A percentile compares a stretch with the other conserved stretches of the same genome.
Conservation (phyloP, 2,797 vertebrate genomes). For the Halcyon badia region DNA sequence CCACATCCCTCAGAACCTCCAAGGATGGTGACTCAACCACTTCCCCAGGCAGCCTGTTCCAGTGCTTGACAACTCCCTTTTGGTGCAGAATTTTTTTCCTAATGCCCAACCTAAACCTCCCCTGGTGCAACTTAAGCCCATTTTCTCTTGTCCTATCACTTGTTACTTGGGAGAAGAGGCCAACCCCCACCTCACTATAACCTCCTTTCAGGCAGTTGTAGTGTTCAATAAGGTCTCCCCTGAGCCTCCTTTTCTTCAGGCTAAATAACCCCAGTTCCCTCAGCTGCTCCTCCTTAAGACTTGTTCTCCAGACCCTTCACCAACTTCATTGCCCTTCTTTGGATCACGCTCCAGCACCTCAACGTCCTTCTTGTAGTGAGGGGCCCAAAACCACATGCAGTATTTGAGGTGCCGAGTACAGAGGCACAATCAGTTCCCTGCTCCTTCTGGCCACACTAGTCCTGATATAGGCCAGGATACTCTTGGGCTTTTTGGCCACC, state of each 20-base stretch:
- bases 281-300: background rate
- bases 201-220: background rate
- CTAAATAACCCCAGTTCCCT: no score
- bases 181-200: background rate
- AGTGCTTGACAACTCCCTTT: background rate
- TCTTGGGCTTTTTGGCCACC: background rate
- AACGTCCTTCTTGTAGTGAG: background rate
- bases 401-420: fast-evolving
- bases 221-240: background rate
- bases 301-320: background rate
- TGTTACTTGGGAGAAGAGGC: background rate
- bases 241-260: background rate
- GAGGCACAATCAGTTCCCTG: fast-evolving
- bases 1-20: background rate
- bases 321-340: background rate
- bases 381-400: background rate
- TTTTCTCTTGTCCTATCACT: background rate
- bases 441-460: background rate
- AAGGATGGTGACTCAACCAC: background rate
- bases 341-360: background rate
- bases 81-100: background rate
- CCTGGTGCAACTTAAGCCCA: no score
- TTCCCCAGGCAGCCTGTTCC: background rate
- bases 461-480: background rate
- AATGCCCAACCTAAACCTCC: background rate